Evolutionary conservation across 2,113 vertebrate species (phyloP).

Genomic region (Felis chaus): DNA sequence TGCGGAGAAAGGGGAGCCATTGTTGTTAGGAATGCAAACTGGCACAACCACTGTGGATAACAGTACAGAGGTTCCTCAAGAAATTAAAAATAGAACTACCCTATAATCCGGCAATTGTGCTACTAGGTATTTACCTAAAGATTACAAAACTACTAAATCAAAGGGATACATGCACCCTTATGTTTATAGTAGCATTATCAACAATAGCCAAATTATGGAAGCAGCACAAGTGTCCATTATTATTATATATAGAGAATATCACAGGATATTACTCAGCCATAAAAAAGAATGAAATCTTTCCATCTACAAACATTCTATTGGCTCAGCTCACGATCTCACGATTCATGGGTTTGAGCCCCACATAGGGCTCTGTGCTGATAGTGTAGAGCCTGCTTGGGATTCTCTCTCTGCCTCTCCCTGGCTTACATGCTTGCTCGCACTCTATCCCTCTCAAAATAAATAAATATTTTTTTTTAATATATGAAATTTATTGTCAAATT

Average conservation of each 20-base stretch:
- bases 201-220: neutral
- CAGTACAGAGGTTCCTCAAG: neutral
- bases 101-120: neutral
- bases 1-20: neutral
- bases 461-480: too few species aligned
- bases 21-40: neutral
- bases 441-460: too few species aligned
- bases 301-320: too few species aligned
- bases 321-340: too few species aligned
- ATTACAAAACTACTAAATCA: neutral
- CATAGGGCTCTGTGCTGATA: too few species aligned
- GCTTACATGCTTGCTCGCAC: too few species aligned
- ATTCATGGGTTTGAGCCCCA: too few species aligned
- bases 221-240: neutral
- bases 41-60: neutral
- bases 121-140: neutral
- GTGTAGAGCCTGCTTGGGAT: too few species aligned
- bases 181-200: neutral
- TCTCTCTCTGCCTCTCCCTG: too few species aligned
- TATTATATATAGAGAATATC: neutral
- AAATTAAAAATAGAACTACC: neutral
- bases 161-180: neutral
- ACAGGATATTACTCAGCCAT: too few species aligned
- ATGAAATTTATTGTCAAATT: too few species aligned
- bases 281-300: too few species aligned